These are phyloP conservation scores for Maccullochella peelii DNA, from an alignment of 2,113 vertebrate species.

Conservation along the genomic window DNA sequence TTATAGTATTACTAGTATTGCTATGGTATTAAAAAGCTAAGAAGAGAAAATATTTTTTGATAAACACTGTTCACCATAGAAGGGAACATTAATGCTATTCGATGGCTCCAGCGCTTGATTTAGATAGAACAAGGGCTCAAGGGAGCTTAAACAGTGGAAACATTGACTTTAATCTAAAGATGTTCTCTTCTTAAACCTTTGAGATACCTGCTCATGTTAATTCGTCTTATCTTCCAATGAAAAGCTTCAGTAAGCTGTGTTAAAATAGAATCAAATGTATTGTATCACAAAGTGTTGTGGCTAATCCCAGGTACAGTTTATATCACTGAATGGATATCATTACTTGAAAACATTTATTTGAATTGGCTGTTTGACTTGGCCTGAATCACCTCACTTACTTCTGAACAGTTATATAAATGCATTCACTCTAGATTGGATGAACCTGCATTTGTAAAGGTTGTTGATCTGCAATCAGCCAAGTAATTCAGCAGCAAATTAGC, in stretches of 20 bases:
- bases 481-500: constrained; percentile 3
- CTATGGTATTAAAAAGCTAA: not conserved
- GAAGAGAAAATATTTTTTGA: not conserved
- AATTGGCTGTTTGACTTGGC: not conserved
- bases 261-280: not conserved
- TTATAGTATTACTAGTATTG: too few relatives aligned
- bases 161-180: too few relatives aligned
- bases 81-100: too few relatives aligned
- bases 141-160: too few relatives aligned
- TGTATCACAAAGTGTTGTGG: not conserved
- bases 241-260: too few relatives aligned
- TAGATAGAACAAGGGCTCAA: not conserved
- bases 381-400: not conserved
- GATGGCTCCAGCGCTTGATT: not conserved
- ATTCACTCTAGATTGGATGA: not conserved
- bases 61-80: not conserved
- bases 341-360: not conserved
- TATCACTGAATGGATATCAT: not conserved
- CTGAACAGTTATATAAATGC: not conserved
- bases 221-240: too few relatives aligned
- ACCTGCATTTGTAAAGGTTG: constrained; percentile 3
- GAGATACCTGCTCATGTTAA: too few relatives aligned
- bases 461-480: constrained; percentile 2
- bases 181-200: too few relatives aligned
- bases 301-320: not conserved